These are phyloP conservation scores for Drosophila lacertosa DNA, from an alignment of 1,140 invertebrate species.

Conservation along the genomic window DNA sequence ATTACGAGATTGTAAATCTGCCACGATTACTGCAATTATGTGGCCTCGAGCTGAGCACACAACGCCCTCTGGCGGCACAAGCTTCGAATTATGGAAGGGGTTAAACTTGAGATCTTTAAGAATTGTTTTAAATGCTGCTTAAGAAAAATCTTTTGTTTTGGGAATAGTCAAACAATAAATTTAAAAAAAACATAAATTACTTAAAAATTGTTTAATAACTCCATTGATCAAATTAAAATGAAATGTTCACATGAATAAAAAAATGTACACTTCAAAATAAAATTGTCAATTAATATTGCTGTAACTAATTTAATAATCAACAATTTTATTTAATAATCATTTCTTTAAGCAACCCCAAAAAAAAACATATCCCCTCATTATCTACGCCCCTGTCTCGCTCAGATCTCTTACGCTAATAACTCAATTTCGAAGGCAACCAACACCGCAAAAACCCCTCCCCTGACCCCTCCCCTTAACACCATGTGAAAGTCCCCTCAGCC, in stretches of 20 bases:
- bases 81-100: background rate
- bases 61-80: constrained; percentile 7
- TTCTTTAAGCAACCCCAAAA: background rate
- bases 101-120: background rate
- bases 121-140: background rate
- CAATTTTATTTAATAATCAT: background rate
- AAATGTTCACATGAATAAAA: too few relatives aligned
- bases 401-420: constrained; percentile 48
- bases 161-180: too few relatives aligned
- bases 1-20: constrained; percentile 69
- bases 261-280: too few relatives aligned
- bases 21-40: constrained; percentile 70
- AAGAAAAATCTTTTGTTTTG: too few relatives aligned
- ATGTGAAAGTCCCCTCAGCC: constrained; percentile 55
- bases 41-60: constrained; percentile 38
- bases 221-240: too few relatives aligned
- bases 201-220: too few relatives aligned
- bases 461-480: constrained; percentile 13
- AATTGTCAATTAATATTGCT: too few relatives aligned
- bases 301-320: too few relatives aligned
- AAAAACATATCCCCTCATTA: background rate
- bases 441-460: constrained; percentile 5
- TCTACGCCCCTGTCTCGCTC: constrained; percentile 9
- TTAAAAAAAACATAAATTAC: too few relatives aligned
- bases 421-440: constrained; percentile 59